These are phyloP conservation scores for Drosophila subsilvestris DNA, from an alignment of 2,888 invertebrate genomes.

Conservation along the genomic window DNA sequence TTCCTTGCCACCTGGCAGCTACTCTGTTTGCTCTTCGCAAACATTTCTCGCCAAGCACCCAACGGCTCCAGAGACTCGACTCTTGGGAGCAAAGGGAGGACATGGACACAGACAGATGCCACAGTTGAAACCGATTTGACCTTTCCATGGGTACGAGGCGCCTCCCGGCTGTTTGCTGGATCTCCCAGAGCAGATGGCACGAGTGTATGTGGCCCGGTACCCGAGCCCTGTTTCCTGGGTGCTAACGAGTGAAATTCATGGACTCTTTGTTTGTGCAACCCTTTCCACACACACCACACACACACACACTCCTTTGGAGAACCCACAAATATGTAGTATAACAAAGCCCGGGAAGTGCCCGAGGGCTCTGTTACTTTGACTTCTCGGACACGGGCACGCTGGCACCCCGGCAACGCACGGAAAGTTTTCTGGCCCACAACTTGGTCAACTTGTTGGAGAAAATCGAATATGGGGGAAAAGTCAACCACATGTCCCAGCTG, in stretches of 20 bases:
- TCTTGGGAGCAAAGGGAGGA: conserved; percentile 14
- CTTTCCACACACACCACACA: conserved; percentile 8
- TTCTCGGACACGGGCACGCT: conserved; percentile 11
- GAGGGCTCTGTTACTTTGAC: conserved; percentile 55
- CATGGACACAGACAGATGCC: conserved; percentile 26
- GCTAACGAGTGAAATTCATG: conserved; percentile 47
- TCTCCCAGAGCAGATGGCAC: conserved; percentile 30
- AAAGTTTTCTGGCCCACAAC: conserved; percentile 8
- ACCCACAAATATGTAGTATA: conserved; percentile 38
- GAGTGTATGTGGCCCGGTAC: conserved; percentile 18
- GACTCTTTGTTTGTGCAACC: conserved; percentile 35
- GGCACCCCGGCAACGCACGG: not conserved
- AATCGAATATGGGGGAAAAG: not conserved
- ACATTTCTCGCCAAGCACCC: conserved; percentile 32
- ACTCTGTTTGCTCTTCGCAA: conserved; percentile 39
- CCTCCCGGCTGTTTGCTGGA: conserved; percentile 33
- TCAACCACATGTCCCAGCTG: not conserved
- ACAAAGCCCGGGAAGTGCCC: conserved; percentile 60
- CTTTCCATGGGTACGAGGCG: conserved; percentile 28
- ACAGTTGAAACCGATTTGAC: conserved; percentile 48
- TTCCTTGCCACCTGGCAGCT: conserved; percentile 39
- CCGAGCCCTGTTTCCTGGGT: conserved; percentile 14
- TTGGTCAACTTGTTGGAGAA: not conserved
- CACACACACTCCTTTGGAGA: conserved; percentile 1
- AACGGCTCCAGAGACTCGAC: not conserved